Base-by-base conservation (phyloP, 35 echinoderm and acorn worm genomes). In the Apostichopus japonicus region DNA sequence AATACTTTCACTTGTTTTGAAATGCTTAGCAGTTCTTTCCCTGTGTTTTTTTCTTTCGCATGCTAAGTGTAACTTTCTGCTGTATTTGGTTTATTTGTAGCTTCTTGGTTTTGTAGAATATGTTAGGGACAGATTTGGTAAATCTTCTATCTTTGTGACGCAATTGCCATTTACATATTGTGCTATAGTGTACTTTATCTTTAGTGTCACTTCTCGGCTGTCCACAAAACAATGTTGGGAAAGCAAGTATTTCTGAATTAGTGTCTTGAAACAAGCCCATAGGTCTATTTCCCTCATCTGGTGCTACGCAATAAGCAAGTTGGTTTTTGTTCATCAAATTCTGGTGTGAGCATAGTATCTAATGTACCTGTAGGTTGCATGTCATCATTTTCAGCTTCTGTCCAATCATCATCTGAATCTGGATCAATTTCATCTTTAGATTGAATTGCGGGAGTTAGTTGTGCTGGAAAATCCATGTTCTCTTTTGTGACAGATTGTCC, bases 191-290 rank as follows among this genome's bases (percentile, higher is more conserved):
- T 5, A 91, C 90, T 6, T 16, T 54, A 10, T 24, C 72, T 71
- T 17, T 53, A 2, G 70, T 17, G 7, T 23, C 56, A 14, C 13
- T 52, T 17, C 90, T 77, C 53, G 90, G 90, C 57, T 91, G 90
- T n/a, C 73, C 90, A 91, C 90, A 91, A 91, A 78, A 91, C 22
- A 91, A 23, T 5, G 90, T 91, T 6, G 90, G 90, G 78, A 91
- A 91, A n/a, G 90, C 24, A 77, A 91, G 73, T n/a, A 54, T 58
- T 91, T 91, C 90, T 33, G 90, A 54, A 16, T 91, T 25, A 22
- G 16, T 78, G 52, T 91, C 90, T 91, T 91, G 90, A 55, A 91
- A 79, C 53, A 91, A 51, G 23, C 90, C 90, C 55, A 91, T 51
- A 54, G 75, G 90, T 91, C 7, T 91, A 63, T 91, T 91, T 77